Evolutionary conservation across 2,797 vertebrate genomes (phyloP).

Genomic region (Orestias chungarensis): DNA sequence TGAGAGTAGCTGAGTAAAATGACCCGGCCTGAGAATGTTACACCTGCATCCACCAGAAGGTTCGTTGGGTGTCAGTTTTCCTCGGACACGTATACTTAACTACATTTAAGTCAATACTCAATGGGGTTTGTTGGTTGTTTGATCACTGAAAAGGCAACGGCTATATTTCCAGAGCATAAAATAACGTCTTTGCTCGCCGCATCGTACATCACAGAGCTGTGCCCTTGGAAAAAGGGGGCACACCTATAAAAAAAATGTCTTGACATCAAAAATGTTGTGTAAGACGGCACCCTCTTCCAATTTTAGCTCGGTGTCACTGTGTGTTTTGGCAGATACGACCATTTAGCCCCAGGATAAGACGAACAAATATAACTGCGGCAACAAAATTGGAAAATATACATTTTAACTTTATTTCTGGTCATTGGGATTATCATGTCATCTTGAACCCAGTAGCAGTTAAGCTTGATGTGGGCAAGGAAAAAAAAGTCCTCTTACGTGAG

Average conservation of each 20-base stretch:
- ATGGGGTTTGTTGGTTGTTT: neutral
- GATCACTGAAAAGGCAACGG: neutral
- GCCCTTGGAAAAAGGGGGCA: neutral
- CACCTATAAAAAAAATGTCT: neutral
- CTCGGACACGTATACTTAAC: neutral
- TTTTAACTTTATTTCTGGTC: neutral
- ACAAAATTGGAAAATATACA: neutral
- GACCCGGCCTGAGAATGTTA: conserved; percentile 6
- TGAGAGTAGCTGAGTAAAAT: neutral
- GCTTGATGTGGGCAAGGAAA: neutral
- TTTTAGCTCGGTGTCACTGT: neutral
- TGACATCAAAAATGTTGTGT: neutral
- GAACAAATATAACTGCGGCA: neutral
- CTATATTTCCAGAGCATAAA: neutral
- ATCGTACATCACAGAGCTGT: neutral
- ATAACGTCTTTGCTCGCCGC: neutral
- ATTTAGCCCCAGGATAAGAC: neutral
- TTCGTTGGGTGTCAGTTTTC: neutral
- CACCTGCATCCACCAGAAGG: neutral
- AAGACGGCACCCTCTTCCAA: neutral
- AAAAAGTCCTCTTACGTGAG: neutral
- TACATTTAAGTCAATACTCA: neutral
- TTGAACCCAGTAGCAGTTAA: neutral
- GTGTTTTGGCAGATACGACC: neutral
- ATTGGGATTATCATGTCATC: neutral